Evolutionary conservation across 2,113 vertebrate species (phyloP).

Genomic region (Sceloporus undulatus): DNA sequence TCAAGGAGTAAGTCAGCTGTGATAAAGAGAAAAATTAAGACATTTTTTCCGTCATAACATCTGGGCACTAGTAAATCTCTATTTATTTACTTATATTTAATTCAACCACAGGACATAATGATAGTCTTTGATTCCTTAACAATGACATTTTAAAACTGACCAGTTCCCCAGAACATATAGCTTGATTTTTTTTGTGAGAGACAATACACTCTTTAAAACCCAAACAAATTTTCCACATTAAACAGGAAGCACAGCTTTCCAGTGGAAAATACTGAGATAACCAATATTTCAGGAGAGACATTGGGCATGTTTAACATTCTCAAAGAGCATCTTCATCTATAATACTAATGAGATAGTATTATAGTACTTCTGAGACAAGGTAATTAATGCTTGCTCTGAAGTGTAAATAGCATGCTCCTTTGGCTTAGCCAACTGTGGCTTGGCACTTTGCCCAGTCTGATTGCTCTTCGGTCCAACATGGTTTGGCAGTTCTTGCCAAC

Average conservation of each 20-base stretch:
- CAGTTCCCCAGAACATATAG: neutral
- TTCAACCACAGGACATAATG: neutral
- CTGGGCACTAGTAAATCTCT: neutral
- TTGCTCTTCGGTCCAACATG: neutral
- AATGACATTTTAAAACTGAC: neutral
- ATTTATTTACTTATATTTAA: slow-evolving; percentile 22
- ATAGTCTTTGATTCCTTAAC: slow-evolving; percentile 18
- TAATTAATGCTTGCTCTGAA: neutral
- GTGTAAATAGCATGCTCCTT: neutral
- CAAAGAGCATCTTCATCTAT: neutral
- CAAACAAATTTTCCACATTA: neutral
- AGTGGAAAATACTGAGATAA: neutral
- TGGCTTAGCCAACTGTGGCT: fast-evolving
- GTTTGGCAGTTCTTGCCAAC: neutral
- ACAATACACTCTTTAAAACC: neutral
- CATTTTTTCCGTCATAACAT: neutral
- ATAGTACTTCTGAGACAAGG: neutral
- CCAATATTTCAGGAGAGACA: neutral
- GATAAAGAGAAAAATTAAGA: slow-evolving; percentile 8
- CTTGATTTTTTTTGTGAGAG: neutral
- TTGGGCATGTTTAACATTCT: neutral
- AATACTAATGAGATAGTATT: neutral
- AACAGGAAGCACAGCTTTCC: neutral
- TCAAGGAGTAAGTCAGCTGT: slow-evolving; percentile 93
- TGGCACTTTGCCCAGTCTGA: neutral